Conservation (phyloP, 2,113 vertebrate genomes). For the Ginglymostoma cirratum region DNA sequence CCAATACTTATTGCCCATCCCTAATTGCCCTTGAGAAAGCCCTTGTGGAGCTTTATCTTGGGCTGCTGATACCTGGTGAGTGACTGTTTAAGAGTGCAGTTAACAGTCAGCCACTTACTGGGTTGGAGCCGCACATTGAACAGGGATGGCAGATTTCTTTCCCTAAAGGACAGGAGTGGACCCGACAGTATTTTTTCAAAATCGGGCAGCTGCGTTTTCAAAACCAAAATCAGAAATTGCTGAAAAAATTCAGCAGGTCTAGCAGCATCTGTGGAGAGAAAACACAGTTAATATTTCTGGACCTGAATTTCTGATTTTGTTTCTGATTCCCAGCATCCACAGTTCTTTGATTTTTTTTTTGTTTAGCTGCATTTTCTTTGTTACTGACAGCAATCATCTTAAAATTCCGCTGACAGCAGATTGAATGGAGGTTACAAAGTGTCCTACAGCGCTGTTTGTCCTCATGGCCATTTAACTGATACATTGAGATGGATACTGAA, state of each 20-base stretch:
- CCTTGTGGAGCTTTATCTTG: background rate
- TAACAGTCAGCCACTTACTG: background rate
- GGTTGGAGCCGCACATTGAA: background rate
- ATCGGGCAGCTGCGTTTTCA: background rate
- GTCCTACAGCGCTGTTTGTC: background rate
- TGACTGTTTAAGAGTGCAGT: background rate
- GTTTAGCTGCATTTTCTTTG: background rate
- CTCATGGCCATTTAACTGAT: background rate
- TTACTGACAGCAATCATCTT: background rate
- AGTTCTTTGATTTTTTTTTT: too few species aligned
- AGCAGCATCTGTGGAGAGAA: too few species aligned
- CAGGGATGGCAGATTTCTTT: background rate
- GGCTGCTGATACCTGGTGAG: background rate
- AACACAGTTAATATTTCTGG: too few species aligned
- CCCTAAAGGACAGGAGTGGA: background rate
- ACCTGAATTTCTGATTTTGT: too few species aligned
- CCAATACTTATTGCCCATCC: background rate
- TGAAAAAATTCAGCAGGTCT: too few species aligned
- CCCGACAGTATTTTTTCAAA: background rate
- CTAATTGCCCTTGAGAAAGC: background rate
- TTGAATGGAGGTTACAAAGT: background rate
- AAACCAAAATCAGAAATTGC: too few species aligned
- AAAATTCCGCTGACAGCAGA: background rate
- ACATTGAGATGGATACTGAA: too few species aligned
- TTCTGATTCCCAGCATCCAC: too few species aligned